Conservation (phyloP, 1,140 invertebrate species). For the Drosophila sucinea region DNA sequence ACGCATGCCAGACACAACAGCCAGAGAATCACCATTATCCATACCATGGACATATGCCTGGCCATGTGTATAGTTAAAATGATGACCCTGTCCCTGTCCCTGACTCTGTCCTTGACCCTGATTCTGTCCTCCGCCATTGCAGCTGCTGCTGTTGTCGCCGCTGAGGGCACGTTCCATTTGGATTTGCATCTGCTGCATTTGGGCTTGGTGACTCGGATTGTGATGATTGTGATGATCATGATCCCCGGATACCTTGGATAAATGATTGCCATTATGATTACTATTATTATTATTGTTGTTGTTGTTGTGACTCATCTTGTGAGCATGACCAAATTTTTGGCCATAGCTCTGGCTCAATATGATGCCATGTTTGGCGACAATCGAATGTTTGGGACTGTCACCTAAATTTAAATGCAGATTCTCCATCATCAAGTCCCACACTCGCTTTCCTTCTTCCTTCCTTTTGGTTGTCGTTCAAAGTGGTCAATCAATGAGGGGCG, state of each 20-base stretch:
- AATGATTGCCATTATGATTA: neutral
- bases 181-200: slow-evolving; percentile 16
- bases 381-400: slow-evolving; percentile 20
- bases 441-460: neutral
- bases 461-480: neutral
- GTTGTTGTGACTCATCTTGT: neutral
- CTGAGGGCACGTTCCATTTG: slow-evolving; percentile 8
- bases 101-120: slow-evolving; percentile 22
- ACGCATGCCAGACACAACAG: neutral
- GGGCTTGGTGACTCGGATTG: slow-evolving; percentile 1
- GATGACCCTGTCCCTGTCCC: slow-evolving; percentile 16
- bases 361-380: slow-evolving; percentile 11
- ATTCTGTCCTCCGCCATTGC: neutral
- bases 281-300: neutral
- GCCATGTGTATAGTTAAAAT: slow-evolving; percentile 10
- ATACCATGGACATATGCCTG: slow-evolving; percentile 17
- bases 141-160: neutral
- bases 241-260: too few relatives aligned
- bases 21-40: slow-evolving; percentile 36
- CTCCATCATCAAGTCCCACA: slow-evolving; percentile 22
- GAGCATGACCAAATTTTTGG: neutral
- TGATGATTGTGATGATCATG: neutral
- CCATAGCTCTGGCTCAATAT: slow-evolving; percentile 28
- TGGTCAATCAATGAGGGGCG: too few relatives aligned
- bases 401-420: slow-evolving; percentile 41